phyloP scores from a whole-genome alignment of 2,797 vertebrate species.

The Steatocranus sp. region DNA sequence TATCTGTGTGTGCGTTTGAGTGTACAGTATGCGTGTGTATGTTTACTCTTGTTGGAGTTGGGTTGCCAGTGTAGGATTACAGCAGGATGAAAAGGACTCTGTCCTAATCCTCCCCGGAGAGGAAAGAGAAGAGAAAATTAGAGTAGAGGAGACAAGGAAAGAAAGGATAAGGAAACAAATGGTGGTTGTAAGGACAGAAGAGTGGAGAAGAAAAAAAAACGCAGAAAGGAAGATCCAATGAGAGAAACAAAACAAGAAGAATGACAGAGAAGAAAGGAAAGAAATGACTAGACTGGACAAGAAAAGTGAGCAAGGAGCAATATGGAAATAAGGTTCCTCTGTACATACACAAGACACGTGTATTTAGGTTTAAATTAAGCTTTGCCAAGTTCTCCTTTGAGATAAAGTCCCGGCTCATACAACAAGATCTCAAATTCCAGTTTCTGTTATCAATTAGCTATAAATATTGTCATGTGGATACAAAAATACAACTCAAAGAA shows the following conservation, averaged over 20 bases:
- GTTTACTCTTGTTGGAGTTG: constrained; percentile 42
- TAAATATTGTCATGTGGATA: background rate
- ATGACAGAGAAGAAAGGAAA: background rate
- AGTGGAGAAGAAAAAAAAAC: background rate
- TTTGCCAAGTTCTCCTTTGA: background rate
- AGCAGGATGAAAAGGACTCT: constrained; percentile 66
- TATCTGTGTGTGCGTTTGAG: background rate
- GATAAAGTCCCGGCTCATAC: background rate
- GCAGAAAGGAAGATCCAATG: background rate
- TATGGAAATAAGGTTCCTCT: background rate
- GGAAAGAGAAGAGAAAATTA: constrained; percentile 4
- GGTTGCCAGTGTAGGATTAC: constrained; percentile 60
- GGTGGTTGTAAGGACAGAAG: background rate
- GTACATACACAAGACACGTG: background rate
- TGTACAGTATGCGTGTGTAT: background rate
- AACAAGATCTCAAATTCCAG: background rate
- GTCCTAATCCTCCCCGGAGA: constrained; percentile 60
- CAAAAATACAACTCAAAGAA: background rate
- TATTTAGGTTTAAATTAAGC: background rate
- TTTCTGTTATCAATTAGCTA: background rate
- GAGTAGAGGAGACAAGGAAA: background rate
- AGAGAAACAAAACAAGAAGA: background rate
- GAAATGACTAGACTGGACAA: background rate
- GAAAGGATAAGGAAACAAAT: background rate
- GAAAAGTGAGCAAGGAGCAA: background rate